phyloP scores from a whole-genome alignment of 2,888 invertebrate genomes.

The Cryptosula pallasiana region DNA sequence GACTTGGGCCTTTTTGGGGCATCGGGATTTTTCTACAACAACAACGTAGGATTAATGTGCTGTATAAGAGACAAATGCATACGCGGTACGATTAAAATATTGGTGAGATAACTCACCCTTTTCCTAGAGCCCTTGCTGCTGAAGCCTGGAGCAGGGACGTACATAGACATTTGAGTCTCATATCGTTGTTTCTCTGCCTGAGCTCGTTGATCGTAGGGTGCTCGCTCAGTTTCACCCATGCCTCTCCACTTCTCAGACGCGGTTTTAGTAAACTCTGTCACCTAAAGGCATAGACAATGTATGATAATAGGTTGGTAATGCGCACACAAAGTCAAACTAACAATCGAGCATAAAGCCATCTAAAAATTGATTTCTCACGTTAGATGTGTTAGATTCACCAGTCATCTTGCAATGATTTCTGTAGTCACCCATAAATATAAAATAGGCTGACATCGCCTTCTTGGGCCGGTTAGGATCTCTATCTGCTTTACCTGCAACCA shows the following conservation, averaged over 20 bases:
- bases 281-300: too few relatives aligned
- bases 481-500: slow-evolving; percentile 12
- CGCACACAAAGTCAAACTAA: too few relatives aligned
- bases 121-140: slow-evolving; percentile 6
- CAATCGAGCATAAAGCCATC: too few relatives aligned
- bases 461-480: slow-evolving; percentile 24
- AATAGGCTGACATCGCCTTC: slow-evolving; percentile 21
- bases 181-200: slow-evolving; percentile 10
- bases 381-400: slow-evolving; percentile 20
- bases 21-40: slow-evolving; percentile 12
- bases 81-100: too few relatives aligned
- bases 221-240: slow-evolving; percentile 9
- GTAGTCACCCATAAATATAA: slow-evolving; percentile 23
- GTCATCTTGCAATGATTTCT: slow-evolving; percentile 24
- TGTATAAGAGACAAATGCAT: too few relatives aligned
- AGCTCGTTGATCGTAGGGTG: slow-evolving; percentile 21
- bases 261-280: slow-evolving; percentile 17
- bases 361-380: too few relatives aligned
- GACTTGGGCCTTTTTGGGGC: slow-evolving; percentile 18
- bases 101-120: background rate
- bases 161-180: slow-evolving; percentile 22
- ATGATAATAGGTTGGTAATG: too few relatives aligned
- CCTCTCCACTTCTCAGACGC: slow-evolving; percentile 20
- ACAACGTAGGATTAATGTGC: too few relatives aligned
- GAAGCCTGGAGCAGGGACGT: slow-evolving; percentile 15